Percentiles rank a stretch among this genome's conserved stretches.
Conservation (phyloP, 2,797 vertebrate species). For the Rhabdophis nuchalis region DNA sequence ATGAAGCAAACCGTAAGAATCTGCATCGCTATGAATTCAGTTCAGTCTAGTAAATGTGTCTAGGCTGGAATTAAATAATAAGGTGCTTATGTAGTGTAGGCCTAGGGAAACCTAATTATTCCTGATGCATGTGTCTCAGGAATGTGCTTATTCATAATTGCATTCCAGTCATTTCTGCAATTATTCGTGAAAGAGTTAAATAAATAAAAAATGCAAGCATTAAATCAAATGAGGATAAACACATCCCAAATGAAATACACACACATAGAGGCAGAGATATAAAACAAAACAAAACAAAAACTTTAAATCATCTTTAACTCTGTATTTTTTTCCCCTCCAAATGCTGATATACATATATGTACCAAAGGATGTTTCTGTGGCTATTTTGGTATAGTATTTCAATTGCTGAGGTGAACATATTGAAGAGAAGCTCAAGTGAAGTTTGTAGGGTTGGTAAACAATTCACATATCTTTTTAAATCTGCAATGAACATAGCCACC, state of each 20-base stretch:
- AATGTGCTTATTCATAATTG: not conserved
- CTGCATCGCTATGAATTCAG: not conserved
- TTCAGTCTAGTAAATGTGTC: not conserved
- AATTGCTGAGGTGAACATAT: too few relatives aligned
- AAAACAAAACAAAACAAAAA: not conserved
- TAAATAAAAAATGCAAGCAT: not conserved
- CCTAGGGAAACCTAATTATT: not conserved
- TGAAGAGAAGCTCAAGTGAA: not conserved
- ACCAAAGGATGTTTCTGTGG: not conserved
- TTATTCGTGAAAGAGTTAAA: not conserved
- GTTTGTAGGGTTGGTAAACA: not conserved
- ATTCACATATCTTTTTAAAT: not conserved
- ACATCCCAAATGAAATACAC: not conserved
- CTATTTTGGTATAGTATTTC: not conserved
- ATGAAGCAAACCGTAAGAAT: slow-evolving; percentile 1
- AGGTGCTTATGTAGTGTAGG: not conserved
- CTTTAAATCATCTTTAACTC: not conserved
- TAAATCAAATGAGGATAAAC: not conserved
- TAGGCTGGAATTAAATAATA: not conserved
- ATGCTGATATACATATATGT: not conserved
- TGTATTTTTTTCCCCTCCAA: not conserved
- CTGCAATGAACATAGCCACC: not conserved
- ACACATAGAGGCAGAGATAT: not conserved
- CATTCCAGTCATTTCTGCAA: not conserved
- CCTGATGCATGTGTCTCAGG: not conserved